A percentile compares a stretch with the other conserved stretches of the same genome.
Evolutionary conservation across 2,888 invertebrate species (phyloP).

Genomic region (Amorpha juglandis): DNA sequence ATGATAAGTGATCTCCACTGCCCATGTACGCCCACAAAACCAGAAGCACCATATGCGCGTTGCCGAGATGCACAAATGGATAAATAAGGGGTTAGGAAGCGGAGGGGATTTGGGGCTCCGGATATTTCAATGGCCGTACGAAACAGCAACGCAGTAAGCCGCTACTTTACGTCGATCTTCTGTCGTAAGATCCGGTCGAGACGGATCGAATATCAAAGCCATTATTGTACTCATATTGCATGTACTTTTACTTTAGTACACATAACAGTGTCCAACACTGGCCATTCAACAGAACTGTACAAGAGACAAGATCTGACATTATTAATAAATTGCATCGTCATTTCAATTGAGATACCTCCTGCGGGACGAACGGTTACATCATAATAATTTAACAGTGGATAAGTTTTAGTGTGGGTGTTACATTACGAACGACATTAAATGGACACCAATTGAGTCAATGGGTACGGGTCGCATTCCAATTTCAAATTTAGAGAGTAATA

Average conservation of each 20-base stretch:
- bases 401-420: slow-evolving; percentile 8
- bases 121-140: too few species aligned
- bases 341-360: slow-evolving; percentile 19
- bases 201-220: background rate
- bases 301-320: slow-evolving; percentile 21
- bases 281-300: slow-evolving; percentile 26
- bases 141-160: too few species aligned
- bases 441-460: background rate
- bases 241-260: background rate
- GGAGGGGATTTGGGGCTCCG: too few species aligned
- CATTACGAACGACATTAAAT: background rate
- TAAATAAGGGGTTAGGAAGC: too few species aligned
- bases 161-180: too few species aligned
- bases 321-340: slow-evolving; percentile 21
- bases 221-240: background rate
- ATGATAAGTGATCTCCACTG: too few species aligned
- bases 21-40: too few species aligned
- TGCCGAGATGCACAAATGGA: too few species aligned
- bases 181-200: too few species aligned
- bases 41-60: too few species aligned
- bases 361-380: slow-evolving; percentile 19
- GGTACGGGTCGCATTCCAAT: background rate
- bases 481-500: too few species aligned
- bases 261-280: slow-evolving; percentile 14
- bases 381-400: slow-evolving; percentile 12